Evolutionary conservation across 2,113 vertebrate genomes (phyloP).

Genomic region (Psilopsiagon aymara): DNA sequence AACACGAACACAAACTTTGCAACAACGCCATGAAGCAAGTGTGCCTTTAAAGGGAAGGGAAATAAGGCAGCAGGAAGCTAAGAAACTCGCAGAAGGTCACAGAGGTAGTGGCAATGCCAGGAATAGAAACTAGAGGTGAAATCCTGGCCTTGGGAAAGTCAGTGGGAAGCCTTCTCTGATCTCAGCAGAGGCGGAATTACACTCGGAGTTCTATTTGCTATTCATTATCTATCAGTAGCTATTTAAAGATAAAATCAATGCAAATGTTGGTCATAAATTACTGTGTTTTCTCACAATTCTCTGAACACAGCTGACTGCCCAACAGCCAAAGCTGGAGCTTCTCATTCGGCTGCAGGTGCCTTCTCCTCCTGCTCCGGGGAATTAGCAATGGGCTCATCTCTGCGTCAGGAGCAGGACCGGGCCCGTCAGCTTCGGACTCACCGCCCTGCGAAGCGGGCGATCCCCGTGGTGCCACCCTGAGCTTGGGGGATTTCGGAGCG

Average conservation of each 20-base stretch:
- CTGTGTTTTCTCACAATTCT: neutral
- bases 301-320: neutral
- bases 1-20: neutral
- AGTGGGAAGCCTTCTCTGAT: neutral
- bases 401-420: neutral
- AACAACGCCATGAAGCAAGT: neutral
- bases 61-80: neutral
- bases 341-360: neutral
- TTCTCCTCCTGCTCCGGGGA: neutral
- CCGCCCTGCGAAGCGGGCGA: fast-evolving
- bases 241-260: neutral
- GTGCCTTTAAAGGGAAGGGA: neutral
- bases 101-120: neutral
- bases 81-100: slow-evolving; percentile 50
- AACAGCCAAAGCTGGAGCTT: neutral
- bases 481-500: fast-evolving
- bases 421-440: neutral
- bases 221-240: neutral
- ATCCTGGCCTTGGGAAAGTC: slow-evolving; percentile 11
- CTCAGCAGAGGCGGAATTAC: neutral
- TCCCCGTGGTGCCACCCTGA: neutral
- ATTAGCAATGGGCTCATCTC: neutral
- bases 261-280: neutral
- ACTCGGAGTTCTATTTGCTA: neutral
- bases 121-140: slow-evolving; percentile 54